phyloP scores from a whole-genome alignment of 2,797 vertebrate genomes.

The Alectoris magna region DNA sequence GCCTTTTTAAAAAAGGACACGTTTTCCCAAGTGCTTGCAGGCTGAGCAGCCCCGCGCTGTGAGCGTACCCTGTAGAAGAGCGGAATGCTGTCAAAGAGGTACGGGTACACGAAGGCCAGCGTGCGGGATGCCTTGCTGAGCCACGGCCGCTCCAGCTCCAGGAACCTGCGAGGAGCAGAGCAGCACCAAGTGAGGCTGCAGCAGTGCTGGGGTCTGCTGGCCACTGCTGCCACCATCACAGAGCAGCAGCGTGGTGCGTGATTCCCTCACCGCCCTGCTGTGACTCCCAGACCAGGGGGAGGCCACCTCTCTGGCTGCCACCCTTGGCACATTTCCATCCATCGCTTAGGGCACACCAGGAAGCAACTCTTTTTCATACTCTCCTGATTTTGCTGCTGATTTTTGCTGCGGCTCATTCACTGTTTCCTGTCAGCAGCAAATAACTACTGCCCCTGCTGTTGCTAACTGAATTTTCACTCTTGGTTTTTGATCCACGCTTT shows the following conservation, averaged over 20 bases:
- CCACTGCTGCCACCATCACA: not conserved
- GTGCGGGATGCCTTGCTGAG: conserved; percentile 86
- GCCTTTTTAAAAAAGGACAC: not conserved
- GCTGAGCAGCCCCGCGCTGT: not conserved
- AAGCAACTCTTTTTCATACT: not conserved
- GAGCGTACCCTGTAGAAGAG: conserved; percentile 90
- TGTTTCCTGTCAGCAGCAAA: not conserved
- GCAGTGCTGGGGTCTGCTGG: fast-evolving
- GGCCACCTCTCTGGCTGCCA: not conserved
- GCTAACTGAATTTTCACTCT: not conserved
- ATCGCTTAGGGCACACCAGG: not conserved
- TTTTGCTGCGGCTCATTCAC: not conserved
- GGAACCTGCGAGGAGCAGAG: conserved; percentile 80
- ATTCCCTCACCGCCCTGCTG: no score
- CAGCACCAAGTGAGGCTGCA: fast-evolving
- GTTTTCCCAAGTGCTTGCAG: not conserved
- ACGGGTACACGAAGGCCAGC: conserved; percentile 89
- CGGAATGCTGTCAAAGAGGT: conserved; percentile 94
- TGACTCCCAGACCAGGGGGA: not conserved
- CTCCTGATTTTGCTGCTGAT: not conserved
- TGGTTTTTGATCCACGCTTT: not conserved
- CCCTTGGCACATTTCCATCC: not conserved
- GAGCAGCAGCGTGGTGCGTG: not conserved
- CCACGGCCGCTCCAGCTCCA: conserved; percentile 79
- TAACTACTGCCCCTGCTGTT: not conserved